Evolutionary conservation across 53 echinoderm and acorn worm genomes (phyloP).

Genomic region (Zoroaster sp.): DNA sequence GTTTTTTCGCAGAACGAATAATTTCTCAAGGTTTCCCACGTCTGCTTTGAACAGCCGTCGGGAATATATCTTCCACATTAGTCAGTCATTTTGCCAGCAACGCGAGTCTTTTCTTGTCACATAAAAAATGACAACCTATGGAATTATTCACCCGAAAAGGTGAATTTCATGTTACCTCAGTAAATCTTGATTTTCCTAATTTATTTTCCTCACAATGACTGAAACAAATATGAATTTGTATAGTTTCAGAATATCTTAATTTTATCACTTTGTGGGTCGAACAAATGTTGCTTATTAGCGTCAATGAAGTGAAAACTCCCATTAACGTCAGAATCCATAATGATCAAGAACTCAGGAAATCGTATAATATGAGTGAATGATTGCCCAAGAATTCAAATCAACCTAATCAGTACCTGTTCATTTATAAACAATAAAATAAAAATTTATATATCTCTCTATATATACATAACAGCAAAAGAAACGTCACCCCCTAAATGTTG

Average conservation of each 20-base stretch:
- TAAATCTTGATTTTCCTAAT: neutral
- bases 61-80: neutral
- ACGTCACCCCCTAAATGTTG: no score
- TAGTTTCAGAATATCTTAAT: neutral
- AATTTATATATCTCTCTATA: no score
- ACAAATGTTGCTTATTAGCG: neutral
- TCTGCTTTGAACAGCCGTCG: neutral
- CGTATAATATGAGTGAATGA: neutral
- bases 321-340: slow-evolving; percentile 1
- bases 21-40: no score
- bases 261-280: neutral
- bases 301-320: slow-evolving; percentile 12
- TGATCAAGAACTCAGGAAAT: neutral
- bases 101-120: neutral
- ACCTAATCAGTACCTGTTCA: no score
- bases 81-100: neutral
- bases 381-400: neutral
- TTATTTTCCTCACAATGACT: neutral
- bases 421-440: no score
- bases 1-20: no score
- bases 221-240: neutral
- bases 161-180: neutral
- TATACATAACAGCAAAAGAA: no score
- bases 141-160: neutral
- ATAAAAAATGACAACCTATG: neutral